Percentiles rank a stretch among this genome's conserved stretches.
These are phyloP conservation scores for Gadus chalcogrammus DNA, from an alignment of 2,113 vertebrate species.

Conservation along the genomic window DNA sequence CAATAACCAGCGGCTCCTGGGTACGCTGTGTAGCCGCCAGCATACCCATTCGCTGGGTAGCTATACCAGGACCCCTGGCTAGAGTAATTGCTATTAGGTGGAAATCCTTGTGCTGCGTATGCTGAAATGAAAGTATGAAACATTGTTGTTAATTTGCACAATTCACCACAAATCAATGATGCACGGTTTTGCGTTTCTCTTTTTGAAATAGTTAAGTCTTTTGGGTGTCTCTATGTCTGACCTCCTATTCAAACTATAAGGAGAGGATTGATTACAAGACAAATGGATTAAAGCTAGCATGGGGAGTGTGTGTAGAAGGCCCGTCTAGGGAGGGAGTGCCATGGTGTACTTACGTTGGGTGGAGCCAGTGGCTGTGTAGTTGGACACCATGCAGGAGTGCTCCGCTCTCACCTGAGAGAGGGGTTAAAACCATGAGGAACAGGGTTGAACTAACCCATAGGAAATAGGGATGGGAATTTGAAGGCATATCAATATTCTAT, in stretches of 20 bases:
- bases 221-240: constrained; percentile 33
- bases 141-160: constrained; percentile 52
- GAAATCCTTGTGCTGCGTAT: constrained; percentile 73
- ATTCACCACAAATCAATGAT: constrained; percentile 29
- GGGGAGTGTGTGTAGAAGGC: constrained; percentile 26
- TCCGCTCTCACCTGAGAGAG: constrained; percentile 66
- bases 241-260: constrained; percentile 40
- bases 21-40: constrained; percentile 73
- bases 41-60: constrained; percentile 74
- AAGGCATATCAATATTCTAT: no score
- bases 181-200: constrained; percentile 15
- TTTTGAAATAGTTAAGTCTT: neutral
- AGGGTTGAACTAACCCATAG: no score
- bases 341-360: constrained; percentile 65
- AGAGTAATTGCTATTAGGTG: constrained; percentile 76
- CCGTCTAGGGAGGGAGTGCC: constrained; percentile 12
- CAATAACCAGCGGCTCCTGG: constrained; percentile 73
- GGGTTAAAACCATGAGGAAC: neutral
- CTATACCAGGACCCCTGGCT: constrained; percentile 76
- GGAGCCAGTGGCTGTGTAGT: constrained; percentile 67
- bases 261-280: constrained; percentile 37
- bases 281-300: constrained; percentile 22
- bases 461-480: no score
- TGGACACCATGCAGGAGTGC: constrained; percentile 50
- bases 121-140: constrained; percentile 76